Percentiles rank a stretch among this genome's conserved stretches.
Evolutionary conservation across 2,113 vertebrate genomes (phyloP).

Genomic region (Petrocephalus microphthalmus): DNA sequence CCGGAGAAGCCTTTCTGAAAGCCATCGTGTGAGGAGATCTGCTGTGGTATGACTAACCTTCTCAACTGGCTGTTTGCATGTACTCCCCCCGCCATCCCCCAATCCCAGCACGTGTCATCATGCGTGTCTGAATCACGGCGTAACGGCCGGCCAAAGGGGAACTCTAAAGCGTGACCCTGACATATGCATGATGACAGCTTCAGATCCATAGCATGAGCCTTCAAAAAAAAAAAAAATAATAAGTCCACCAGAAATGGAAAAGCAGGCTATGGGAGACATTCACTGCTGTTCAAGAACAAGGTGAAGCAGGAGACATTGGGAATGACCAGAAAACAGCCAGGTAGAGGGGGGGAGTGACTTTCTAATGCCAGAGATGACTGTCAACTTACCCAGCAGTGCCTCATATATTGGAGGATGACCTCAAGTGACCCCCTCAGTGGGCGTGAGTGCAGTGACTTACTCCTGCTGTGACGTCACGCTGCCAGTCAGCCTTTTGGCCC

Average conservation of each 20-base stretch:
- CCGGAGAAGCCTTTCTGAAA: neutral
- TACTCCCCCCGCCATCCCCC: too few relatives aligned
- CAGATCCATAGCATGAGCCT: neutral
- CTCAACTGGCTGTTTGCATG: neutral
- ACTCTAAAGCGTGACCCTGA: neutral
- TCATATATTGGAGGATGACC: too few relatives aligned
- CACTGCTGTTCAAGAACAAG: neutral
- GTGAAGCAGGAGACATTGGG: too few relatives aligned
- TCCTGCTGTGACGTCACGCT: too few relatives aligned
- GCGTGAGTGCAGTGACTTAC: too few relatives aligned
- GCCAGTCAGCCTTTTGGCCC: too few relatives aligned
- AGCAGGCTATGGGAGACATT: neutral
- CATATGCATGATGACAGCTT: neutral
- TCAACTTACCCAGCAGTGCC: too few relatives aligned
- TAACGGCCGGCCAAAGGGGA: neutral
- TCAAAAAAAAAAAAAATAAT: neutral
- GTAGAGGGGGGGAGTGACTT: too few relatives aligned
- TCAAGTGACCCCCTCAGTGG: too few relatives aligned
- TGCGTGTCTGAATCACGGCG: neutral
- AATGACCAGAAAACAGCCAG: too few relatives aligned
- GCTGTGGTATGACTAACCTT: neutral
- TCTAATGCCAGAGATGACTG: too few relatives aligned
- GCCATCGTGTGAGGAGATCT: neutral
- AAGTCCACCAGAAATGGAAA: neutral
- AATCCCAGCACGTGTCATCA: neutral